Evolutionary conservation across 2,113 vertebrate species (phyloP), one percentile per base, ranked within the genome.

Genomic region (Pogonocichla stellata): DNA sequence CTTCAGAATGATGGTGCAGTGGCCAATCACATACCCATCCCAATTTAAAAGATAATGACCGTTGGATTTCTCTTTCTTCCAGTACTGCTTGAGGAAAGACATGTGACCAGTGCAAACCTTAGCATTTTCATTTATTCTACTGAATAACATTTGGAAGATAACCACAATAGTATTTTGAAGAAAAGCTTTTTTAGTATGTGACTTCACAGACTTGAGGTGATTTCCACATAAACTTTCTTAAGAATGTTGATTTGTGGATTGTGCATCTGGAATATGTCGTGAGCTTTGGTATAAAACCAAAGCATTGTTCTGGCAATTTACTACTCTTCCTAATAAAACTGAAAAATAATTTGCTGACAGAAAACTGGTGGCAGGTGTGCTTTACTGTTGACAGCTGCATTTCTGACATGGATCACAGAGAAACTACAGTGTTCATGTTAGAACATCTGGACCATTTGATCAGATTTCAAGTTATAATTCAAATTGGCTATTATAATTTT

Each of bases 381-480:
- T 71, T 95, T 97, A 83, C 5, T 87, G 73, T 92, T 97, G 97
- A 96, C 98, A 98, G 98, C 95, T 98, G 98, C 64, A 88, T 93
- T 94, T 96, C 95, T 97, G 97, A 98, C 89, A 97, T 48, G 96
- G 97, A 97, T 98, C 97, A 97, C 90, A 96, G 96, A 96, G 60
- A 92, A 95, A 94, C 81, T 96, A 80, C 74, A 94, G 34, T 67
- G 88, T 58, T 96, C 96, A 65, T 24, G 29, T 58, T 86, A 78
- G 64, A 98, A 98, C 97, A 98, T 98, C 98, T 98, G 98, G 97
- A 97, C 88, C 48, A 48, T 90, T 97, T 97, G 96, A 97, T 97
- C 90, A 88, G 57, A 83, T 94, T 97, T 98, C 97, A 97, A 97
- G 87, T 96, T 81, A 71, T 97, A 94, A 94, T 96, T 95, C 73